Evolutionary conservation across 2,797 vertebrate genomes (phyloP).

Genomic region (Lophotriccus pileatus): DNA sequence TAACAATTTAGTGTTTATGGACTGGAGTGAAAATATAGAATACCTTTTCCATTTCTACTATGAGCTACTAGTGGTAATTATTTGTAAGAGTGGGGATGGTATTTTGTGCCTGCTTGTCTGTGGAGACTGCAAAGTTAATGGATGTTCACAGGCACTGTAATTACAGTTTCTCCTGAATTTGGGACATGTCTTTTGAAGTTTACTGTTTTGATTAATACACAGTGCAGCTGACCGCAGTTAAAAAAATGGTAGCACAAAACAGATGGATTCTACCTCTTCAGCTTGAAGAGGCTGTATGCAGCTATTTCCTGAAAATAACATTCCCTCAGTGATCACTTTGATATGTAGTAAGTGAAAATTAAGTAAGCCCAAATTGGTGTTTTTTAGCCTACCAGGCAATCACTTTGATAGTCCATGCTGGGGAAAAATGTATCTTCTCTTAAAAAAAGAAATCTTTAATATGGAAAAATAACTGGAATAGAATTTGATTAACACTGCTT

Average conservation of each 20-base stretch:
- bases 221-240: neutral
- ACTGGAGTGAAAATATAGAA: neutral
- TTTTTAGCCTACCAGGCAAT: neutral
- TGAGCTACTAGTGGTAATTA: neutral
- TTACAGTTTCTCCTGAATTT: neutral
- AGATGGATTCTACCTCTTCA: neutral
- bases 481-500: neutral
- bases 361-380: neutral
- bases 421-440: neutral
- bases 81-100: neutral
- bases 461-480: neutral
- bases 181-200: neutral
- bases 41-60: neutral
- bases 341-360: conserved; percentile 10
- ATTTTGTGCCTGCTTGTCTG: neutral
- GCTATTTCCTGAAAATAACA: neutral
- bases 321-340: neutral
- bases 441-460: neutral
- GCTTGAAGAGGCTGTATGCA: neutral
- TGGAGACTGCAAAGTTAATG: neutral
- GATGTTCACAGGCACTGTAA: neutral
- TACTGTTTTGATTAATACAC: neutral
- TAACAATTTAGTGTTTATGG: neutral
- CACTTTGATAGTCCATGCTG: neutral
- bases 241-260: conserved; percentile 5